These are phyloP conservation scores for Daktulosphaira vitifoliae DNA, from an alignment of 1,140 invertebrate genomes.

Conservation along the genomic window DNA sequence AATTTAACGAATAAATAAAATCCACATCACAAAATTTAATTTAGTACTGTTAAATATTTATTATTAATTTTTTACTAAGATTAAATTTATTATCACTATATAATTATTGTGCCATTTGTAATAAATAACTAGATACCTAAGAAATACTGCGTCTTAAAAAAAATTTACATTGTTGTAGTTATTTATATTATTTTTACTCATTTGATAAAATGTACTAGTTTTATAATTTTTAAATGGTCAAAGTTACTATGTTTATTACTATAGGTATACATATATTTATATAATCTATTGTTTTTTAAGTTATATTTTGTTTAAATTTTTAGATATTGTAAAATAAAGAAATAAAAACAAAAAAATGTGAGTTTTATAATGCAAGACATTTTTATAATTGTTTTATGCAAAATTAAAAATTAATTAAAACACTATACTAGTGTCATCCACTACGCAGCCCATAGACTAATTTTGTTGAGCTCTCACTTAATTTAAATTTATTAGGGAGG, in stretches of 20 bases:
- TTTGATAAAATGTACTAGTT: conserved; percentile 23
- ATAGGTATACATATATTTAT: conserved; percentile 13
- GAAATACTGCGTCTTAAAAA: conserved; percentile 27
- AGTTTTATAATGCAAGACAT: no score
- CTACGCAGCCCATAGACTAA: no score
- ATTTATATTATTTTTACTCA: conserved; percentile 21
- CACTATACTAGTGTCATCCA: no score
- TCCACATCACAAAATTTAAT: conserved; percentile 20
- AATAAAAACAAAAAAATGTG: background rate
- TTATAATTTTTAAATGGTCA: conserved; percentile 31
- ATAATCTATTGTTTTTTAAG: conserved; percentile 11
- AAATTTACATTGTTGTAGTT: conserved; percentile 15
- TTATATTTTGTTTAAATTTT: conserved; percentile 31
- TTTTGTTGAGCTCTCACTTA: no score
- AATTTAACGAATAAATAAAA: conserved; percentile 7
- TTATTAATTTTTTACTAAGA: conserved; percentile 11
- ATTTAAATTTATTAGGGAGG: no score
- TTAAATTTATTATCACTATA: conserved; percentile 4
- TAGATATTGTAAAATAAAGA: conserved; percentile 16
- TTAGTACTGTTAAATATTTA: conserved; percentile 25
- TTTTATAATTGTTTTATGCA: no score
- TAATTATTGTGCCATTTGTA: conserved; percentile 29
- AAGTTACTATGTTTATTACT: conserved; percentile 30
- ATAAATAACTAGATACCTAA: conserved; percentile 20
- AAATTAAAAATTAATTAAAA: no score